Conservation (phyloP, 2,113 vertebrate species). For the Pheucticus melanocephalus region DNA sequence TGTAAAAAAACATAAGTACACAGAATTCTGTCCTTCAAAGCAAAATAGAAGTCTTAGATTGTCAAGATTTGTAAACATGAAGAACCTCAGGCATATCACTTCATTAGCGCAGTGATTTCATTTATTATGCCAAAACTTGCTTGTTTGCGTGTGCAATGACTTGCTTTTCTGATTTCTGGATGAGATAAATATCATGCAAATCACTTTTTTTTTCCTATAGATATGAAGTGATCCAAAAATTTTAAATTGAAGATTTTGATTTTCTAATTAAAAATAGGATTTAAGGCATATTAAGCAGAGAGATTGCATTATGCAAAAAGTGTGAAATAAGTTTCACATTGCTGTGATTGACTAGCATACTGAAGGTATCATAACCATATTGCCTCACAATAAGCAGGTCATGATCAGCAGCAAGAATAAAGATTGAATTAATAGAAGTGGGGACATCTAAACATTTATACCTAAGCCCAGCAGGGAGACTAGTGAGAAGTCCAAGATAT, state of each 20-base stretch:
- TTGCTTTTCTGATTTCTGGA: background rate
- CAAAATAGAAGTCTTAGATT: background rate
- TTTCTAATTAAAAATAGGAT: background rate
- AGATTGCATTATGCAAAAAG: background rate
- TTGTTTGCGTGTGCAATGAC: background rate
- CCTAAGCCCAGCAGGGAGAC: background rate
- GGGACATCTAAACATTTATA: background rate
- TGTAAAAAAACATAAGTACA: background rate
- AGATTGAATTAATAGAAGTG: background rate
- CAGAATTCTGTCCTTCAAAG: background rate
- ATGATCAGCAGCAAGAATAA: background rate
- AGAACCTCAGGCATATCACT: background rate
- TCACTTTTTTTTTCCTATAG: background rate
- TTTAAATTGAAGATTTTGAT: background rate
- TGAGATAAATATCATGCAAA: background rate
- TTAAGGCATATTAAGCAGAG: background rate
- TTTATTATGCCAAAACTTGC: background rate
- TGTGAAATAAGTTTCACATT: background rate
- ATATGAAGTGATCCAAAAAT: background rate
- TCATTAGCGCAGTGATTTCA: background rate
- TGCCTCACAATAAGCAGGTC: background rate
- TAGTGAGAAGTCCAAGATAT: background rate
- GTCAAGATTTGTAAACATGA: background rate
- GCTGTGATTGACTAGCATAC: background rate
- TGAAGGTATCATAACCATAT: background rate